These are phyloP conservation scores for Ochropleura leucogaster DNA, from an alignment of 2,888 invertebrate genomes.

Conservation along the genomic window DNA sequence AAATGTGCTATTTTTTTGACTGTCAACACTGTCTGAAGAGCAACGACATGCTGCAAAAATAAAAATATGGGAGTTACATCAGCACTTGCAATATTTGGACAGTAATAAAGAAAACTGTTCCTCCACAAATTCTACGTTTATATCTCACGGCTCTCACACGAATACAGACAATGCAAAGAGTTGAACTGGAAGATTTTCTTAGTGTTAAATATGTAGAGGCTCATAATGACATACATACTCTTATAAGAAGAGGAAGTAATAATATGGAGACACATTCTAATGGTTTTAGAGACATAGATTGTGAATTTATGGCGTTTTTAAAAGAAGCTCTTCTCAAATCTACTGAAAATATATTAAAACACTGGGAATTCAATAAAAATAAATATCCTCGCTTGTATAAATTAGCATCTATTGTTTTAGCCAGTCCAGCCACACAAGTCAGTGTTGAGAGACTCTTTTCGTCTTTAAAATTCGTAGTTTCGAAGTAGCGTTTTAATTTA, in stretches of 20 bases:
- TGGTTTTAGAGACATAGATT: conserved; percentile 1
- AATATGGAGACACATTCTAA: background rate
- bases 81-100: background rate
- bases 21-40: background rate
- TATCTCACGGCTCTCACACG: background rate
- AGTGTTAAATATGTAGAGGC: conserved; percentile 9
- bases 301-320: conserved; percentile 9
- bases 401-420: conserved; percentile 8
- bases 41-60: background rate
- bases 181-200: conserved; percentile 4
- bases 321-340: conserved; percentile 6
- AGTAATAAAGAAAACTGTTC: conserved; percentile 3
- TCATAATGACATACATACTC: background rate
- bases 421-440: conserved; percentile 9
- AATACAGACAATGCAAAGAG: conserved; percentile 4
- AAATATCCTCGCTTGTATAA: conserved; percentile 5
- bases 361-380: conserved; percentile 7
- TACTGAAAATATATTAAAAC: conserved; percentile 11
- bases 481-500: conserved; percentile 12
- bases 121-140: background rate
- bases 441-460: conserved; percentile 9
- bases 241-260: background rate
- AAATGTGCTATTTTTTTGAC: conserved; percentile 4
- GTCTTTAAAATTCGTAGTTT: conserved; percentile 13
- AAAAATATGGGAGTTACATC: conserved; percentile 3